phyloP scores from a whole-genome alignment of 2,113 vertebrate species.

The Cyphomyrus discorhynchus region DNA sequence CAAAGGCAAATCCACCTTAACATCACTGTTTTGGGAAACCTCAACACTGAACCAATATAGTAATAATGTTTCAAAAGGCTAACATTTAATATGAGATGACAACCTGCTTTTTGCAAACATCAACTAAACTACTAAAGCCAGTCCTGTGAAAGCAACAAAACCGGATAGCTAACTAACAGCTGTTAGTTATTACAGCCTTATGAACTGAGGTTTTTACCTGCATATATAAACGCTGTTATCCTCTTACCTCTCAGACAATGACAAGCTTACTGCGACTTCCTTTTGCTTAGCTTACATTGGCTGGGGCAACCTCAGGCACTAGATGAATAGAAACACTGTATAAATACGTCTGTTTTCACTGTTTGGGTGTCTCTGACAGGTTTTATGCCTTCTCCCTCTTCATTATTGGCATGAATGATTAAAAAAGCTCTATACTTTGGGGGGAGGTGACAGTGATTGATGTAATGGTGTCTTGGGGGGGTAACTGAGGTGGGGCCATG shows the following conservation, averaged over 20 bases:
- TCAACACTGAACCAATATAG: not conserved
- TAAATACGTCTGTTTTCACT: not conserved
- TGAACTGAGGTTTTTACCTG: not conserved
- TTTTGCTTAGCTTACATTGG: not conserved
- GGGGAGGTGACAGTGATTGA: not conserved
- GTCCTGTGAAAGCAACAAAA: not conserved
- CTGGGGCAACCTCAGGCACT: not conserved
- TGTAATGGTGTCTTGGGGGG: not conserved
- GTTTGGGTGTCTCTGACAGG: not conserved
- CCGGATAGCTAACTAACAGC: not conserved
- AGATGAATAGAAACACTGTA: not conserved
- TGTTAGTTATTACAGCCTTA: not conserved
- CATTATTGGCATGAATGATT: not conserved
- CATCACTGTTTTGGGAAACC: not conserved
- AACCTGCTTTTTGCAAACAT: not conserved
- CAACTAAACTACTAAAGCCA: not conserved
- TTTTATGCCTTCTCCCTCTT: not conserved
- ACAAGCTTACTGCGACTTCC: not conserved
- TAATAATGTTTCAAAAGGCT: not conserved
- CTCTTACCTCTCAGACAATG: not conserved
- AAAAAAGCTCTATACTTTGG: not conserved
- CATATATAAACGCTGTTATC: not conserved
- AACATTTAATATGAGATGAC: not conserved
- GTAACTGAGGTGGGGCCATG: not conserved
- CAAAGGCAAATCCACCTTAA: not conserved